These are phyloP conservation scores for Dicycla oo DNA, from an alignment of 2,888 invertebrate genomes.

Conservation along the genomic window DNA sequence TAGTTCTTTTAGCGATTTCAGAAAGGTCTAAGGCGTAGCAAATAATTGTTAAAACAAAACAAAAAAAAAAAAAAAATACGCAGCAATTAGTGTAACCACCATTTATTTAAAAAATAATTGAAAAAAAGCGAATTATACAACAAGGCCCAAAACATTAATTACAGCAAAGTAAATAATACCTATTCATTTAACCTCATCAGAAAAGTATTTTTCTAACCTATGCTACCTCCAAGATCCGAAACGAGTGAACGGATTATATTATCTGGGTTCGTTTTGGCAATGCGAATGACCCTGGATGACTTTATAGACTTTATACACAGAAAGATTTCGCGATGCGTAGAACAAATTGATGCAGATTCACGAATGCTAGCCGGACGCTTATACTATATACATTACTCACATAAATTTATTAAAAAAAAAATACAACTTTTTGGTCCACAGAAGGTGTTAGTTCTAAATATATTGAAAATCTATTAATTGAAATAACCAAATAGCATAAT, in stretches of 20 bases:
- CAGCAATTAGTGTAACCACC: too few species aligned
- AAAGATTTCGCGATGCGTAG: neutral
- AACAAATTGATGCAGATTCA: neutral
- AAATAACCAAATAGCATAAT: too few species aligned
- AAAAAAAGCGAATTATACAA: neutral
- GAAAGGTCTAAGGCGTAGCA: neutral
- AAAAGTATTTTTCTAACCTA: too few species aligned
- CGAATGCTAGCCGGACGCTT: neutral
- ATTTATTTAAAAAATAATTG: slow-evolving; percentile 11
- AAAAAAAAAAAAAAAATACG: neutral
- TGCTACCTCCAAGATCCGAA: neutral
- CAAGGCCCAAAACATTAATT: neutral
- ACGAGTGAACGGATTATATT: neutral
- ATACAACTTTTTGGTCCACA: neutral
- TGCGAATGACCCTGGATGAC: neutral
- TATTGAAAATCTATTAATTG: neutral
- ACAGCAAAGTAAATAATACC: slow-evolving; percentile 5
- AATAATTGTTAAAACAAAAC: neutral
- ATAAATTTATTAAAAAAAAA: neutral
- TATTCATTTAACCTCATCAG: neutral
- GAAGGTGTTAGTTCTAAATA: neutral
- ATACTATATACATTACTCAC: neutral
- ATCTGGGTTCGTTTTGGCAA: neutral
- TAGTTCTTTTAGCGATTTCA: neutral
- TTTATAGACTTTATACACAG: neutral